phyloP scores from a whole-genome alignment of 1,140 invertebrate genomes.

The Drosophila guanche region DNA sequence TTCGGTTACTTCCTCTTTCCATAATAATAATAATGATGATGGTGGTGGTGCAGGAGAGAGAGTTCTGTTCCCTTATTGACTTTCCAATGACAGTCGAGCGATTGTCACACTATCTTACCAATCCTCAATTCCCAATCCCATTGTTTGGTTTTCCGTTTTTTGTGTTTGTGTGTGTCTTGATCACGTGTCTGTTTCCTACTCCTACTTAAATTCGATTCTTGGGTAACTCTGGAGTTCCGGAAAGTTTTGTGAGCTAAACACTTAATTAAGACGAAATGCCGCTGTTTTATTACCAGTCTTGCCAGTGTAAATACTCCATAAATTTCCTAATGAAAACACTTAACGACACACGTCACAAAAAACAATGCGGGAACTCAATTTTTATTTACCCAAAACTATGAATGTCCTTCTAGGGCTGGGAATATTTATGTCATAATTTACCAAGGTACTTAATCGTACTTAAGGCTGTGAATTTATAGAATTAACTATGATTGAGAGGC shows the following conservation, averaged over 20 bases:
- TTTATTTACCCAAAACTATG: slow-evolving; percentile 35
- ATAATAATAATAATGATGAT: slow-evolving; percentile 3
- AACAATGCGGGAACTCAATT: slow-evolving; percentile 47
- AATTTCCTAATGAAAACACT: slow-evolving; percentile 51
- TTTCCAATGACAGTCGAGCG: slow-evolving; percentile 42
- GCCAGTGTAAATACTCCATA: slow-evolving; percentile 46
- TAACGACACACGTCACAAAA: slow-evolving; percentile 52
- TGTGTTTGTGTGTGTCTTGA: slow-evolving; percentile 35
- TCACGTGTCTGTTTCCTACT: slow-evolving; percentile 56
- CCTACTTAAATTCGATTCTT: slow-evolving; percentile 10
- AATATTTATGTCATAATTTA: slow-evolving; percentile 18
- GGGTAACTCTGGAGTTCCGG: slow-evolving; percentile 11
- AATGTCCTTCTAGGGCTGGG: not conserved
- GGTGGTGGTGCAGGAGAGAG: not conserved
- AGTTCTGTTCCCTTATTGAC: slow-evolving; percentile 39
- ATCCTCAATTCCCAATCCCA: slow-evolving; percentile 59
- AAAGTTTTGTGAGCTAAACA: slow-evolving; percentile 27
- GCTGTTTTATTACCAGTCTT: slow-evolving; percentile 40
- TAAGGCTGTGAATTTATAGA: slow-evolving; percentile 1
- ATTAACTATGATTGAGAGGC: not conserved
- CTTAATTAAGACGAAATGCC: slow-evolving; percentile 51
- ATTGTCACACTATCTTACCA: slow-evolving; percentile 59
- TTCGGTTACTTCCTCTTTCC: slow-evolving; percentile 6
- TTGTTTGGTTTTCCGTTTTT: slow-evolving; percentile 38
- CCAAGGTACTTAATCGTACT: slow-evolving; percentile 21